Conservation (phyloP, 1,140 invertebrate genomes). For the Drosophila obscura region DNA sequence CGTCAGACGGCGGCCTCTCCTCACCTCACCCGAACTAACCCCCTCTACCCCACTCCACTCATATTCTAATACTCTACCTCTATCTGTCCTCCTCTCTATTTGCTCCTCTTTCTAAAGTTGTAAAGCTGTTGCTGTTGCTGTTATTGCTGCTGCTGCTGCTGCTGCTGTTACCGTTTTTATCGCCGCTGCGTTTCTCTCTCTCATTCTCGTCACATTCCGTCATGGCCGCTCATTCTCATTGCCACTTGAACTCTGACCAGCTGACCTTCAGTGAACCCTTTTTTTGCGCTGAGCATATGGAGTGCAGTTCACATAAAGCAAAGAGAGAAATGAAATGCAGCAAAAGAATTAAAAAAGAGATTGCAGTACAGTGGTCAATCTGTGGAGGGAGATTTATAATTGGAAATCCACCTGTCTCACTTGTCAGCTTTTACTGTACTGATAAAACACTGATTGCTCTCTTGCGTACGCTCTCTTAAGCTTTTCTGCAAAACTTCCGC, state of each 20-base stretch:
- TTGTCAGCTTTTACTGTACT: too few species aligned
- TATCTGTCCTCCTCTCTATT: not conserved
- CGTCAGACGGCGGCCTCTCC: slow-evolving; percentile 1
- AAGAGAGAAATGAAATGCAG: not conserved
- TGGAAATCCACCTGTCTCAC: too few species aligned
- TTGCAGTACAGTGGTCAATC: not conserved
- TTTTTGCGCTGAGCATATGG: slow-evolving; percentile 22
- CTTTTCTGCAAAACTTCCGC: not conserved
- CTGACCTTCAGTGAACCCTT: slow-evolving; percentile 82
- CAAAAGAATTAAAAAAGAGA: slow-evolving; percentile 12
- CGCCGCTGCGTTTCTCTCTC: slow-evolving; percentile 15
- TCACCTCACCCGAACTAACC: not conserved
- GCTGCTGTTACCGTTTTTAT: slow-evolving; percentile 26
- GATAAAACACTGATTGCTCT: too few species aligned
- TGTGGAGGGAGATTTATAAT: too few species aligned
- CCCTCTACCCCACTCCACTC: not conserved
- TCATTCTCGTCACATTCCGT: slow-evolving; percentile 15
- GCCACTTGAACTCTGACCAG: slow-evolving; percentile 79
- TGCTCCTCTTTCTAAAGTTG: slow-evolving; percentile 38
- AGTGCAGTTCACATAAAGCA: slow-evolving; percentile 2
- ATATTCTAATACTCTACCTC: not conserved
- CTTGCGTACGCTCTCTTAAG: not conserved
- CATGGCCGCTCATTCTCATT: slow-evolving; percentile 43
- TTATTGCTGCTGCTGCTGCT: too few species aligned
- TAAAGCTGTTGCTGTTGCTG: slow-evolving; percentile 22